These are phyloP conservation scores for Achlya flavicornis DNA, from an alignment of 2,888 invertebrate species.

Conservation along the genomic window DNA sequence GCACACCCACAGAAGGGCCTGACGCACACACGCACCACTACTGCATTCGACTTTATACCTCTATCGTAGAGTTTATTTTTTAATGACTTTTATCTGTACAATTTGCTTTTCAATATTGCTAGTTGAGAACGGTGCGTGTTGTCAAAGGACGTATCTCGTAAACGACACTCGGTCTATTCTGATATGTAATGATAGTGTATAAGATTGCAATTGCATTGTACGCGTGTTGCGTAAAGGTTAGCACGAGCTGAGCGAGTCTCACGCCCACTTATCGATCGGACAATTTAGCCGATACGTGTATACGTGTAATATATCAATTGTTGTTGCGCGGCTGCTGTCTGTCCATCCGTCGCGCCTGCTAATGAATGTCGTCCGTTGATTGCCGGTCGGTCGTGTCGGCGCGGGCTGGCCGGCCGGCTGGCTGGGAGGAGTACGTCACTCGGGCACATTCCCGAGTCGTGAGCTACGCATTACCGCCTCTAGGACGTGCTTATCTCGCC, in stretches of 20 bases:
- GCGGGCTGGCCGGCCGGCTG: neutral
- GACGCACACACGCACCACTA: neutral
- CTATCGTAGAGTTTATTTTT: conserved; percentile 19
- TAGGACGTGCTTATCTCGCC: conserved; percentile 2
- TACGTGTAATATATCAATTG: conserved; percentile 70
- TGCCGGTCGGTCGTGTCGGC: conserved; percentile 19
- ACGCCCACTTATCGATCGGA: conserved; percentile 77
- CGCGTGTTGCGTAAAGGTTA: conserved; percentile 19
- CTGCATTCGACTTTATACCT: conserved; percentile 8
- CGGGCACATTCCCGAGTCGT: neutral
- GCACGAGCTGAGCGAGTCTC: conserved; percentile 37
- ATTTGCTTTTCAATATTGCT: conserved; percentile 21
- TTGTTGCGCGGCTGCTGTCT: conserved; percentile 43
- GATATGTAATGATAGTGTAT: neutral
- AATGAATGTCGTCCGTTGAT: conserved; percentile 45
- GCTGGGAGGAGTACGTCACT: neutral
- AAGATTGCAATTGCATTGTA: conserved; percentile 20
- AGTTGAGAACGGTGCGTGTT: conserved; percentile 6
- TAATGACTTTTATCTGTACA: conserved; percentile 8
- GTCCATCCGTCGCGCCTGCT: conserved; percentile 50
- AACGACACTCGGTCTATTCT: conserved; percentile 10
- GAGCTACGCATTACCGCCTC: conserved; percentile 1
- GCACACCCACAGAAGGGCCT: conserved; percentile 21
- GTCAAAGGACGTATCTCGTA: conserved; percentile 28
- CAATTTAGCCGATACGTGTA: conserved; percentile 72